Conservation (phyloP, 2,113 vertebrate genomes). For the Anguilla rostrata region DNA sequence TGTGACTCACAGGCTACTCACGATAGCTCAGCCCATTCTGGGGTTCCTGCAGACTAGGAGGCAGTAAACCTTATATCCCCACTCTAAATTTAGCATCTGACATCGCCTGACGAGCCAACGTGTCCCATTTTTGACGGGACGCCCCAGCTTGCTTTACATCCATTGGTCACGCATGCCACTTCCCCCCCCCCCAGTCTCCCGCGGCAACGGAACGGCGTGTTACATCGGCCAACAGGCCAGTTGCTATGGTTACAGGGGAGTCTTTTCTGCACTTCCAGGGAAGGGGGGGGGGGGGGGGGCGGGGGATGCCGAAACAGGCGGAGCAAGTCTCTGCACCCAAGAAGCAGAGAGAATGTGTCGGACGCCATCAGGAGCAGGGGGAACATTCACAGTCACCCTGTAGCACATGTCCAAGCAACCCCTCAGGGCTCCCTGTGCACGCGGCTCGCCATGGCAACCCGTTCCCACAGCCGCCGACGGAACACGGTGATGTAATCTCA, state of each 20-base stretch:
- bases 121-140: background rate
- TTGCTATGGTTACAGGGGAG: background rate
- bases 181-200: background rate
- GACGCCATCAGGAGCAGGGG: conserved; percentile 2
- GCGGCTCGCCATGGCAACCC: conserved; percentile 30
- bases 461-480: conserved; percentile 39
- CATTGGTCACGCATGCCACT: background rate
- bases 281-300: too few relatives aligned
- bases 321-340: conserved; percentile 26
- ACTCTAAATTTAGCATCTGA: background rate
- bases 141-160: background rate
- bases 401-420: too few relatives aligned
- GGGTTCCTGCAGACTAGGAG: background rate
- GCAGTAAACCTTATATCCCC: background rate
- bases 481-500: conserved; percentile 29
- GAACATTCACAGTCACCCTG: background rate
- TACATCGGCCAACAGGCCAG: background rate
- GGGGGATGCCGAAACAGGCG: background rate
- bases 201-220: background rate
- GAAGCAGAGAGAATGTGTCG: conserved; percentile 50
- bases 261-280: too few relatives aligned
- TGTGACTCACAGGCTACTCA: background rate
- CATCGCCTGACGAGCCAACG: background rate
- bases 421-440: too few relatives aligned
- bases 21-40: background rate